These are phyloP conservation scores for Polydrusus tereticollis DNA, from an alignment of 2,888 invertebrate genomes.

Conservation along the genomic window DNA sequence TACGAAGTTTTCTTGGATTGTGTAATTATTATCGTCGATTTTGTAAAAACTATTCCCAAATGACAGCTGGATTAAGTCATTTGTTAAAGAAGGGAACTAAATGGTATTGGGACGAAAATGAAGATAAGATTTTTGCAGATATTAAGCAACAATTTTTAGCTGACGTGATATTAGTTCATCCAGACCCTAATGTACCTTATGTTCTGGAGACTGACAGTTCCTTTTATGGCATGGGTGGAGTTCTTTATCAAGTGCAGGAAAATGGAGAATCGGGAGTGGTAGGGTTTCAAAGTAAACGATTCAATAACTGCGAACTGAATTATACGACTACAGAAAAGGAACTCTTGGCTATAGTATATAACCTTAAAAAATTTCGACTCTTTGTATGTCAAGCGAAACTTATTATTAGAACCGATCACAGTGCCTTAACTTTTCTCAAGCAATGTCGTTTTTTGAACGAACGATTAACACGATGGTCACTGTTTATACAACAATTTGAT, in stretches of 20 bases:
- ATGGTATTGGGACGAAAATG: background rate
- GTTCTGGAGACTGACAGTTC: background rate
- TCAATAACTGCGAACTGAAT: background rate
- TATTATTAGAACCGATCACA: background rate
- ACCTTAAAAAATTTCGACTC: background rate
- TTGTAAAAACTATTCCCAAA: background rate
- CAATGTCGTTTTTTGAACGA: conserved; percentile 24
- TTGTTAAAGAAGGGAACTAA: background rate
- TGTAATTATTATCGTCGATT: background rate
- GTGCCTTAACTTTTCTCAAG: conserved; percentile 3
- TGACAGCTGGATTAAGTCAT: background rate
- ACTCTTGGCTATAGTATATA: background rate
- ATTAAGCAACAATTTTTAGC: background rate
- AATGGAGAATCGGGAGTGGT: background rate
- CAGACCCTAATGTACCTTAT: background rate
- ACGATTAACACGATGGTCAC: background rate
- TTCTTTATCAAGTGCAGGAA: background rate
- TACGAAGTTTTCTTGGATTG: background rate
- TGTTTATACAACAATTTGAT: background rate
- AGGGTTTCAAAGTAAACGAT: background rate
- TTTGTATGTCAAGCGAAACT: background rate
- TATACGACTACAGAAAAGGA: conserved; percentile 15
- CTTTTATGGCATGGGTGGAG: background rate
- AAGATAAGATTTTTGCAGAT: background rate
- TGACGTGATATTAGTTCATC: background rate